Base-by-base conservation (phyloP, 2,888 invertebrate genomes). In the Agrilus mali region DNA sequence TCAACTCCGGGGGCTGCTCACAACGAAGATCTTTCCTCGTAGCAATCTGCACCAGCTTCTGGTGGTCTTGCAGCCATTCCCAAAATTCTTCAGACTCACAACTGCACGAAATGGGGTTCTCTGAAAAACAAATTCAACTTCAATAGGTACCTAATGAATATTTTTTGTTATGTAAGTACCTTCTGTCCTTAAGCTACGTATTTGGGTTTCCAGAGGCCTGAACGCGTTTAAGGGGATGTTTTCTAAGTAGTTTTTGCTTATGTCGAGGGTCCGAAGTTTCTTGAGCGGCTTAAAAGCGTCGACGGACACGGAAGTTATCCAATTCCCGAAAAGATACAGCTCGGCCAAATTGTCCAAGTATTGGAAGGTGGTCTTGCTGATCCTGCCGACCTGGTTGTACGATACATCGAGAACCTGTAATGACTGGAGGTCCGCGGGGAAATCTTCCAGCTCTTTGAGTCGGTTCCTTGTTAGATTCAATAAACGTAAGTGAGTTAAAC, bases 11-110 rank as follows among this genome's bases (percentile, higher is more conserved):
- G 1, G 90, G 90, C 57, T 86, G 82, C 64, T 87, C 86, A 66
- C 92, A 92, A 50, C 80, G 77, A 54, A 88, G 73, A 46, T 69
- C 60, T 8, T 40, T 33, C 6, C 41, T 39, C 27, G 44, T 43
- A 2, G 46, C 36, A 51, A 56, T 56, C 43, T 63, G 63, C 22
- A 83, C 70, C 45, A 84, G 73, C 69, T 89, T 88, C 59, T 82
- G 78, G 70, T 94, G 87, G 64, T 88, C 85, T 59, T 86, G 75
- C 61, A 93, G 74, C 93, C 92, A 94, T 68, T 84, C 85, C 87
- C 93, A 90, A 38, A 90, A 75, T 63, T 88, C 86, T 67, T 89
- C 86, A 46, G 89, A 80, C 63, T 90, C 87, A 65, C 93, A 94
- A 60, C 82, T 85, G 67, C 93, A 94, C 50, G 82, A 80, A 55